phyloP scores from a whole-genome alignment of 2,113 vertebrate species.

The Triplophysa rosa region DNA sequence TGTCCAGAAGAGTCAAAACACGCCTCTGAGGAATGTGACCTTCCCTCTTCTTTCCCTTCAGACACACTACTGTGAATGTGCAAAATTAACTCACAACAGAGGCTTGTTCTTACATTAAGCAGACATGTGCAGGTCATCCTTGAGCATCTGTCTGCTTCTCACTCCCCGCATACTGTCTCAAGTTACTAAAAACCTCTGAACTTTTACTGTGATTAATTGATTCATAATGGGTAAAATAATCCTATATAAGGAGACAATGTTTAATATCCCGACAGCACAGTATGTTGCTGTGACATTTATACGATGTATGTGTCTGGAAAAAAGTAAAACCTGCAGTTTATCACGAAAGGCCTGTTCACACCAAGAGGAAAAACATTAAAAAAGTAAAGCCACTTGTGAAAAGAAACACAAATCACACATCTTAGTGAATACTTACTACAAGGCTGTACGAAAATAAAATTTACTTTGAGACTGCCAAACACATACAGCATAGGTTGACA shows the following conservation, averaged over 20 bases:
- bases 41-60: constrained; percentile 15
- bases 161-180: neutral
- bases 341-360: neutral
- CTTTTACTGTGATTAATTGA: neutral
- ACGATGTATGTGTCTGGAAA: neutral
- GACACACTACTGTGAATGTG: neutral
- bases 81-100: neutral
- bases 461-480: too few species aligned
- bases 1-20: constrained; percentile 31
- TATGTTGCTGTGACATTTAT: neutral
- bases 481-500: neutral
- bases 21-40: constrained; percentile 10
- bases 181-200: neutral
- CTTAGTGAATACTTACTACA: neutral
- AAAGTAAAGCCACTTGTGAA: neutral
- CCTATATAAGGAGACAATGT: neutral
- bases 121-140: neutral
- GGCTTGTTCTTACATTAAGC: constrained; percentile 8
- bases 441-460: too few species aligned
- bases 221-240: neutral
- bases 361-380: neutral
- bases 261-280: neutral
- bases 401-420: neutral
- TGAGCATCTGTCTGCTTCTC: neutral
- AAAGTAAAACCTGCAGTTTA: neutral